Percentiles rank a stretch among this genome's conserved stretches.
phyloP scores from a whole-genome alignment of 2,113 vertebrate species.

The Alexandromys fortis region DNA sequence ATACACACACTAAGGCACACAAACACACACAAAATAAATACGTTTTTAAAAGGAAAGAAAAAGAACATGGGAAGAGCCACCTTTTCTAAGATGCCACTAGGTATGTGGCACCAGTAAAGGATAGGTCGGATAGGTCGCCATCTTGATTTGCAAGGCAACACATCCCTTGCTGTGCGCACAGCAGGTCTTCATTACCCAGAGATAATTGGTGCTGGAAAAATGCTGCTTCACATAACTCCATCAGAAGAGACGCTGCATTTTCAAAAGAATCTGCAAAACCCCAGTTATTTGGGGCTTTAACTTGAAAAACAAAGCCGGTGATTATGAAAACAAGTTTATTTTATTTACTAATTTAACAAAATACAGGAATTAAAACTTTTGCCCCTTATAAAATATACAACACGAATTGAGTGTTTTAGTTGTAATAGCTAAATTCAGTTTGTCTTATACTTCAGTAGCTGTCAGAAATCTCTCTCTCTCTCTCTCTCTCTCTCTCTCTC shows the following conservation, averaged over 20 bases:
- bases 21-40: neutral
- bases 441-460: constrained; percentile 7
- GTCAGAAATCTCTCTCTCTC: neutral
- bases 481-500: neutral
- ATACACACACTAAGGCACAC: neutral
- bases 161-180: constrained; percentile 18
- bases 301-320: constrained; percentile 52
- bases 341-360: constrained; percentile 57
- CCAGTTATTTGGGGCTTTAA: constrained; percentile 22
- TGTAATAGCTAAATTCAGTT: constrained; percentile 48
- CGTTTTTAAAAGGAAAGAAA: neutral
- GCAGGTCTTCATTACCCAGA: constrained; percentile 44
- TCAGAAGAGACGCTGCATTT: constrained; percentile 29
- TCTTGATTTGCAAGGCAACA: neutral
- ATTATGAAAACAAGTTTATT: constrained; percentile 43
- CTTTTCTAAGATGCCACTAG: neutral
- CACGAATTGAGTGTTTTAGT: neutral
- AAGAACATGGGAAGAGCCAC: neutral
- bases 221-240: constrained; percentile 22
- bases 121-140: neutral
- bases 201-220: constrained; percentile 55
- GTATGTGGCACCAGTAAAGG: neutral
- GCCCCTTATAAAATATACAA: constrained; percentile 10
- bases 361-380: constrained; percentile 28
- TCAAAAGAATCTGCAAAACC: constrained; percentile 62